These are phyloP conservation scores for Drosophila pseudoananassae DNA, from an alignment of 1,140 invertebrate genomes.

Conservation along the genomic window DNA sequence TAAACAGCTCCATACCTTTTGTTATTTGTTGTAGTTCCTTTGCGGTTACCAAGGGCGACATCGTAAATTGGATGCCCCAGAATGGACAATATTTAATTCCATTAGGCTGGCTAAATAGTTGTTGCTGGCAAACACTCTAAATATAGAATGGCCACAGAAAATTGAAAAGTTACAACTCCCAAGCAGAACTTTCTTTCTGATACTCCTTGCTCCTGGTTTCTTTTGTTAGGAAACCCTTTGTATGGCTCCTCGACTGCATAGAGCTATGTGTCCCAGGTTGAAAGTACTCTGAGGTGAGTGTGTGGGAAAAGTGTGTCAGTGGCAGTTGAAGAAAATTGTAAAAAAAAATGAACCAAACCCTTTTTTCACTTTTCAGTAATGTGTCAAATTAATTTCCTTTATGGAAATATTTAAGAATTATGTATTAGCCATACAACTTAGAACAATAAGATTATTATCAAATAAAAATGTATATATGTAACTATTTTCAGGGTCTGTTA, in stretches of 20 bases:
- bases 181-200: slow-evolving; percentile 22
- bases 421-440: too few relatives aligned
- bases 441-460: too few relatives aligned
- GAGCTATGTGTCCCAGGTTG: slow-evolving; percentile 1
- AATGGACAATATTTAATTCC: slow-evolving; percentile 68
- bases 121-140: slow-evolving; percentile 38
- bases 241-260: slow-evolving; percentile 27
- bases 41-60: slow-evolving; percentile 36
- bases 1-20: slow-evolving; percentile 40
- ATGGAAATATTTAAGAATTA: too few relatives aligned
- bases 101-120: slow-evolving; percentile 60
- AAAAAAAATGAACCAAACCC: background rate
- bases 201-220: slow-evolving; percentile 15
- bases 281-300: slow-evolving; percentile 30
- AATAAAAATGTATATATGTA: too few relatives aligned
- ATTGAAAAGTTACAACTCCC: slow-evolving; percentile 36
- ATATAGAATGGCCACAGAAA: slow-evolving; percentile 39
- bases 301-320: slow-evolving; percentile 54
- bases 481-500: too few relatives aligned
- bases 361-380: background rate
- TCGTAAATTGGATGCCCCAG: slow-evolving; percentile 51
- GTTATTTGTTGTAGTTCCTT: slow-evolving; percentile 39
- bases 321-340: slow-evolving; percentile 25
- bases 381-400: too few relatives aligned
- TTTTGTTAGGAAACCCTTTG: slow-evolving; percentile 37